Evolutionary conservation across 2,888 invertebrate species (phyloP), one percentile per base, ranked within the genome.

Genomic region (Chesias legatella): DNA sequence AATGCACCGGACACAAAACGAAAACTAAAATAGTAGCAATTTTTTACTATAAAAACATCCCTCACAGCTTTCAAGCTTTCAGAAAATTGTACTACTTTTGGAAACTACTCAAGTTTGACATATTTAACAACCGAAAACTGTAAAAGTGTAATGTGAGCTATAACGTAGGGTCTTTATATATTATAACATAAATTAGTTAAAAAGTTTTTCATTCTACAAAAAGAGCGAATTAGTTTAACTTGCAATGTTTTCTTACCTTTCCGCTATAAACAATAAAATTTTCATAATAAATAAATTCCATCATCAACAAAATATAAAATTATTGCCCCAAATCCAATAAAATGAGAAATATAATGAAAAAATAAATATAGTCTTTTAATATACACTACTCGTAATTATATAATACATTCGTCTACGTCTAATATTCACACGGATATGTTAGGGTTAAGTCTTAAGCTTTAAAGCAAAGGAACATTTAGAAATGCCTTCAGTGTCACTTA

Each of bases 401-500:
- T 86, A 78, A 77, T 88, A 88, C 86, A 88, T 51, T 42, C 37
- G 29, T 61, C 72, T 81, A 81, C 48, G 22, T 51, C 73, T 84
- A 81, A 53, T 85, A 85, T 88, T 84, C 80, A 88, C 86, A 85
- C 73, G 69, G 86, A 88, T 88, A 88, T 88, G 86, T 72, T 51
- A 71, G 63, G 73, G 79, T 72, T 66, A 82, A 84, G 83, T 84
- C 82, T 84, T 80, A 79, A 82, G 78, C 75, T 65, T 67, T 67
- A 65, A 69, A 71, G 67, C 72, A 72, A 79, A 80, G 78, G 73
- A 82, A 82, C 81, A 70, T 73, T 60, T 60, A 56, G 48, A 63
- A 74, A 73, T 66, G 70, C 72, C 64, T 64, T 60, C 36, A 39
- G 53, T 54, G 60, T 69, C 73, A 74, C 71, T 69, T 53, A 45